These are phyloP conservation scores for Drosophila paucipuncta DNA, from an alignment of 2,888 invertebrate genomes.

Conservation along the genomic window DNA sequence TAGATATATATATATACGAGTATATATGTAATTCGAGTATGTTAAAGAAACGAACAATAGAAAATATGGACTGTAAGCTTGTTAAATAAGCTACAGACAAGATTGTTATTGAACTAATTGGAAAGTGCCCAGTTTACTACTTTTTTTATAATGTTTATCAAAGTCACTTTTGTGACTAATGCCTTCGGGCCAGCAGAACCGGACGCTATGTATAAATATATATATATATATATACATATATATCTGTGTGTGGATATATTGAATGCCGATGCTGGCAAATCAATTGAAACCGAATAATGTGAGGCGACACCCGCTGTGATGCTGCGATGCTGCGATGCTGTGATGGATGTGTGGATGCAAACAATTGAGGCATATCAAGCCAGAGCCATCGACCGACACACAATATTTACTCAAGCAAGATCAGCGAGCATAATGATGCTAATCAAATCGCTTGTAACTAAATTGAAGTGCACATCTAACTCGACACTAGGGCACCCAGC, in stretches of 20 bases:
- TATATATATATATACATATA: not conserved
- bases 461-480: slow-evolving; percentile 41
- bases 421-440: slow-evolving; percentile 35
- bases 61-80: not conserved
- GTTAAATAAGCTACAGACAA: not conserved
- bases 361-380: slow-evolving; percentile 67
- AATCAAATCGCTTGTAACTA: slow-evolving; percentile 53
- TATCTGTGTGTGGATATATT: slow-evolving; percentile 2
- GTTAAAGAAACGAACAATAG: not conserved
- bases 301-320: slow-evolving; percentile 16
- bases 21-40: too few species aligned
- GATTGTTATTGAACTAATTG: not conserved
- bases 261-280: slow-evolving; percentile 52
- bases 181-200: slow-evolving; percentile 17
- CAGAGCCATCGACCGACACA: slow-evolving; percentile 8
- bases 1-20: too few species aligned
- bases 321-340: slow-evolving; percentile 1
- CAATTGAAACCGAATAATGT: slow-evolving; percentile 61
- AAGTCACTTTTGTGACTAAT: not conserved
- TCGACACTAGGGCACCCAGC: not conserved
- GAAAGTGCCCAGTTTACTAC: not conserved
- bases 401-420: slow-evolving; percentile 20
- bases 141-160: not conserved
- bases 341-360: slow-evolving; percentile 24
- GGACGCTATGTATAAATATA: slow-evolving; percentile 27